These are phyloP conservation scores for Diorhabda sublineata DNA, from an alignment of 1,140 invertebrate species.

Conservation along the genomic window DNA sequence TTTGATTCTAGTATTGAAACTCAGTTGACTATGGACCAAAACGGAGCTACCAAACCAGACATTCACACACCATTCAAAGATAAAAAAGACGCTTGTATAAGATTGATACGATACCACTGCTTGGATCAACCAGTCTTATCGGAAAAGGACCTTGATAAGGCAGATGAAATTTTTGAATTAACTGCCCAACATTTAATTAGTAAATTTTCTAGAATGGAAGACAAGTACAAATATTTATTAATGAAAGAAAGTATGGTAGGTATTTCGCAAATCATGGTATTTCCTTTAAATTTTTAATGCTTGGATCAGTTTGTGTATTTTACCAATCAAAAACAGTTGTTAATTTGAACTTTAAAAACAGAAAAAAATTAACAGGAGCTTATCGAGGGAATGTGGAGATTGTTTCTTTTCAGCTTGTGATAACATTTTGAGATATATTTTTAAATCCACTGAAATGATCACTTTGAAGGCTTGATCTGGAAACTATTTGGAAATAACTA, in stretches of 20 bases:
- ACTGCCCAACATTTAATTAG: constrained; percentile 68
- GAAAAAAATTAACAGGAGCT: too few species aligned
- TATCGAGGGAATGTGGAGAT: too few species aligned
- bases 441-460: too few species aligned
- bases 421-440: too few species aligned
- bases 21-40: constrained; percentile 74
- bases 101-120: constrained; percentile 78
- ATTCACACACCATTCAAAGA: constrained; percentile 69
- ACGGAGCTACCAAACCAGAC: constrained; percentile 71
- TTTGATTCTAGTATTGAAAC: constrained; percentile 59
- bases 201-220: constrained; percentile 70
- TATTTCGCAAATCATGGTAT: constrained; percentile 10
- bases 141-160: constrained; percentile 65
- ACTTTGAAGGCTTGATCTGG: too few species aligned
- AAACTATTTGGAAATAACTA: too few species aligned
- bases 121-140: constrained; percentile 66
- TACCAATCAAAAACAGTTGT: too few species aligned
- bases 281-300: too few species aligned
- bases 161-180: constrained; percentile 72
- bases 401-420: too few species aligned
- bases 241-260: constrained; percentile 80
- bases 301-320: too few species aligned
- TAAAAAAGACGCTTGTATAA: constrained; percentile 72
- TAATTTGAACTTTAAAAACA: too few species aligned
- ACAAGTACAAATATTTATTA: constrained; percentile 75